Percentiles rank a stretch among this genome's conserved stretches.
These are phyloP conservation scores for Leptosomus discolor DNA, from an alignment of 2,113 vertebrate genomes.

Conservation along the genomic window DNA sequence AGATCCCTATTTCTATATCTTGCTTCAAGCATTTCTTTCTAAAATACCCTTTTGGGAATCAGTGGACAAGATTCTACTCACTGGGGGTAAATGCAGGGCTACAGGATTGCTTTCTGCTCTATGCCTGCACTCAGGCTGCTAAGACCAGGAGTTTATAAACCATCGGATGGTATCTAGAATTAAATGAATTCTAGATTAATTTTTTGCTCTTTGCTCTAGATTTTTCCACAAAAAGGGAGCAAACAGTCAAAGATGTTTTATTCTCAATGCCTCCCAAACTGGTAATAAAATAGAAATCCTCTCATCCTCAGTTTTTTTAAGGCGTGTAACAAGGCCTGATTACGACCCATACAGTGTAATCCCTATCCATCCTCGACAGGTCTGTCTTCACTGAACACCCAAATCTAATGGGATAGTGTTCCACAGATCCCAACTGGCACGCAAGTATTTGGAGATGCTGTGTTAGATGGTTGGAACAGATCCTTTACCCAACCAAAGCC, in stretches of 20 bases:
- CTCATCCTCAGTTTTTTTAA: neutral
- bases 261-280: neutral
- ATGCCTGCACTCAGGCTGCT: neutral
- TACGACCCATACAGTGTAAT: neutral
- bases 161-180: neutral
- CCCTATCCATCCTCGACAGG: neutral
- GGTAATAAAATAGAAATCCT: neutral
- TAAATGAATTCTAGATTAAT: neutral
- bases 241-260: neutral
- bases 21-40: constrained; percentile 6
- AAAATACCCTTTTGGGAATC: neutral
- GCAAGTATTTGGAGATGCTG: rapidly evolving
- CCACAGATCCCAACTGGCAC: neutral
- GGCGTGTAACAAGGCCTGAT: neutral
- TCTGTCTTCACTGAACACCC: neutral
- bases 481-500: neutral
- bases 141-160: neutral
- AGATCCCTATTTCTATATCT: neutral
- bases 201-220: neutral
- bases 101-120: neutral
- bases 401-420: neutral
- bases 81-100: neutral
- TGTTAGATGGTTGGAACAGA: neutral
- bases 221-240: neutral
- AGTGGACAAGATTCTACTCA: neutral